Base-by-base conservation (phyloP, 2,113 vertebrate genomes). In the Lophura nycthemera region DNA sequence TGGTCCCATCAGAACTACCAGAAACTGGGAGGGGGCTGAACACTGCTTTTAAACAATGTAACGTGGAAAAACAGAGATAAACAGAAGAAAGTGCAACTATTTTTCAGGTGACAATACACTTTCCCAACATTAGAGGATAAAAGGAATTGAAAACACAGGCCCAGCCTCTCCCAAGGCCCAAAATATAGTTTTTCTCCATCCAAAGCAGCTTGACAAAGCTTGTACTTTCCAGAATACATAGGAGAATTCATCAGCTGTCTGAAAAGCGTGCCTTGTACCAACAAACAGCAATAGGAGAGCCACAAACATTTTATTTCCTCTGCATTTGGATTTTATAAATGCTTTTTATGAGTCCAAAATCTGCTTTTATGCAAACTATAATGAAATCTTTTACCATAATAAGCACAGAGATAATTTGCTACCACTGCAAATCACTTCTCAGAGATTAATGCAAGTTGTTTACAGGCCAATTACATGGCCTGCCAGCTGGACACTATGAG, bases 401-500 rank as follows among this genome's bases (percentile, higher is more conserved):
- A 78, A 91, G 83, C 87, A 88, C 80, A 92, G 70, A 70, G 63
- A 71, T 94, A 64, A 93, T 77, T 84, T 91, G 93, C 92, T 83
- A 70, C 61, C 87, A 78, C 89, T 90, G 84, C 86, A 94, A 75
- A 95, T 94, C 75, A 88, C 66, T 84, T 94, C 83, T 84, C 87
- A 70, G 91, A 95, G 84, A 96, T 91, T 87, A 93, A 93, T 67
- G 60, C 85, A 73, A 82, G 73, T 93, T 96, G 91, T 92, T 91
- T 94, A 96, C 92, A 89, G 83, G 91, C 94, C 95, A 91, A 85
- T 73, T 88, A 61, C 71, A 82, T 14, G 1, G 80, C 74, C 86
- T 87, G 91, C 96, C 96, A 96, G 95, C 91, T 96, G 95, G 83
- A 92, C 88, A 90, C n/a, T 71, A 56, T 29, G 74, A 95, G 93